Evolutionary conservation across 2,113 vertebrate species (phyloP).

Genomic region (Electrona antarctica): DNA sequence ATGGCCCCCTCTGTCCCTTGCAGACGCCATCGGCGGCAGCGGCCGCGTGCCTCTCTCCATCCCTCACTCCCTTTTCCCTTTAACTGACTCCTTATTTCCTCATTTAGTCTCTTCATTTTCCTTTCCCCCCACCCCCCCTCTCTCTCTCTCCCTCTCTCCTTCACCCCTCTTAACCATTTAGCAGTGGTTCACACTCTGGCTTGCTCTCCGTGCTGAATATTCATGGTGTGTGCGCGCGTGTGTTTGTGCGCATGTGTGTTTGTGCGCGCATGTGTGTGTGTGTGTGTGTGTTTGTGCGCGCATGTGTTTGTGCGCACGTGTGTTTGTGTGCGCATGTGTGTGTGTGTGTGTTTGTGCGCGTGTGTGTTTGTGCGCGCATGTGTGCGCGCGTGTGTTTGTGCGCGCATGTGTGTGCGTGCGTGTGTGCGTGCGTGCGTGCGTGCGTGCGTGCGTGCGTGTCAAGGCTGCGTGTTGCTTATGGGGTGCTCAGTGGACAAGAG

Average conservation of each 20-base stretch:
- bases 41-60: neutral
- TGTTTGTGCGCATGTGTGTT: neutral
- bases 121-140: neutral
- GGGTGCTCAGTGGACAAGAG: too few relatives aligned
- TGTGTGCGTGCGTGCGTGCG: constrained; percentile 10
- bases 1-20: constrained; percentile 4
- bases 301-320: too few relatives aligned
- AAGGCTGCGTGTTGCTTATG: too few relatives aligned
- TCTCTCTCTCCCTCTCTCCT: neutral
- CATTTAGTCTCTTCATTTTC: too few relatives aligned
- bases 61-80: neutral
- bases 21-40: neutral
- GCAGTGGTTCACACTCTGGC: neutral
- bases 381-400: neutral
- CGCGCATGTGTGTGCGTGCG: too few relatives aligned
- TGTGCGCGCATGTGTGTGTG: neutral
- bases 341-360: neutral
- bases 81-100: too few relatives aligned
- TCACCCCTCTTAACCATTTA: neutral
- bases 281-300: neutral
- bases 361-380: too few relatives aligned
- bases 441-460: neutral
- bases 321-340: constrained; percentile 16
- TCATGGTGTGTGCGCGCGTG: constrained; percentile 14
- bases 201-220: neutral